phyloP scores from a whole-genome alignment of 2,888 invertebrate genomes.

The Alloscopus bannaensis region DNA sequence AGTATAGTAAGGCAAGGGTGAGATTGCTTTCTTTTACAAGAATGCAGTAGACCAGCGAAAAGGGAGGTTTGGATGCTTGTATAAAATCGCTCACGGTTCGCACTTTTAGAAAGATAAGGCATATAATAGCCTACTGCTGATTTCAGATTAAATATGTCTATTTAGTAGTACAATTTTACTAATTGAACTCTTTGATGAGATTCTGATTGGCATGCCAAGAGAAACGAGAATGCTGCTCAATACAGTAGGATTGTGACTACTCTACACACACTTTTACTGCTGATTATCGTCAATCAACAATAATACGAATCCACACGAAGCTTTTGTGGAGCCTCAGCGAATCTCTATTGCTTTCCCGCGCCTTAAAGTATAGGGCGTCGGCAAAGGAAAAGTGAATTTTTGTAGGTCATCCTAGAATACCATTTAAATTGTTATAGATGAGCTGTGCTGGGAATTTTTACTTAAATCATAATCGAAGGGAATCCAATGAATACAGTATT shows the following conservation, averaged over 20 bases:
- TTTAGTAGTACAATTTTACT: conserved; percentile 35
- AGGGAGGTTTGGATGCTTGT: background rate
- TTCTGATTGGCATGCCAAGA: conserved; percentile 11
- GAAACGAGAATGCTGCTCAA: conserved; percentile 2
- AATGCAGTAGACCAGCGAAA: conserved; percentile 2
- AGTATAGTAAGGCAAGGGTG: background rate
- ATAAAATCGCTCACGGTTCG: background rate
- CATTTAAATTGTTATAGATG: conserved; percentile 21
- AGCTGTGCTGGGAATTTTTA: too few species aligned
- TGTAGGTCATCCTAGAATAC: conserved; percentile 25
- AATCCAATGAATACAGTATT: too few species aligned
- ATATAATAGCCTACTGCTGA: background rate
- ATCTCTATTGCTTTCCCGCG: background rate
- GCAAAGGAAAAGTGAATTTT: conserved; percentile 31
- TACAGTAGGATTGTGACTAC: background rate
- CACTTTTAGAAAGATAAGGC: background rate
- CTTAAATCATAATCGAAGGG: too few species aligned
- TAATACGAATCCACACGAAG: too few species aligned
- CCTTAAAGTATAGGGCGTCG: background rate
- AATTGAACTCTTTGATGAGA: conserved; percentile 47
- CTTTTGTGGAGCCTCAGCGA: too few species aligned
- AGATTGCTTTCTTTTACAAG: background rate
- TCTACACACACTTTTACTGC: background rate
- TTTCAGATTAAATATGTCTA: too few species aligned
- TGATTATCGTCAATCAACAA: conserved; percentile 5